A percentile compares a stretch with the other conserved stretches of the same genome.
Conservation (phyloP, 2,888 invertebrate genomes). For the Eristalis pertinax region DNA sequence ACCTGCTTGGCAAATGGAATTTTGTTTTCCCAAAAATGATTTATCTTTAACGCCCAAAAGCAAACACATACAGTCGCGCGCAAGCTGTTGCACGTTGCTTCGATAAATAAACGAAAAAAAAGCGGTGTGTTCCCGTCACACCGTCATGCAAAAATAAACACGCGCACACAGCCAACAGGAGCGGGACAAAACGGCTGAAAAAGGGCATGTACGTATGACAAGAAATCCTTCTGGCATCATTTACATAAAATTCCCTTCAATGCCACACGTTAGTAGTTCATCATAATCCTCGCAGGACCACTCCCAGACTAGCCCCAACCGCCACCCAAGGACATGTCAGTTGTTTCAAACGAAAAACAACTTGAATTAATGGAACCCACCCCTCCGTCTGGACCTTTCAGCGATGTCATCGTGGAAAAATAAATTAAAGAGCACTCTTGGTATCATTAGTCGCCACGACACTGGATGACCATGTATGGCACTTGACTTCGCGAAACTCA, state of each 20-base stretch:
- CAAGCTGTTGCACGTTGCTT: background rate
- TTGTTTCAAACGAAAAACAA: conserved; percentile 3
- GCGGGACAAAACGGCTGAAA: background rate
- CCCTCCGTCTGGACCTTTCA: conserved; percentile 25
- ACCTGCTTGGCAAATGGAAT: conserved; percentile 28
- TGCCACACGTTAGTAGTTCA: conserved; percentile 37
- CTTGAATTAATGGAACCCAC: conserved; percentile 18
- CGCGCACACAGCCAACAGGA: background rate
- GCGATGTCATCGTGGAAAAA: conserved; percentile 37
- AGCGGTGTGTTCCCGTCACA: background rate
- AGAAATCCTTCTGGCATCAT: conserved; percentile 39
- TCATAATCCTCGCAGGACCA: conserved; percentile 51
- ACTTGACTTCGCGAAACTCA: conserved; percentile 13
- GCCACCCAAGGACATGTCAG: conserved; percentile 15
- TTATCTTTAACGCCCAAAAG: conserved; percentile 21
- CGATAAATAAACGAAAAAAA: conserved; percentile 29
- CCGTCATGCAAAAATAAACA: background rate
- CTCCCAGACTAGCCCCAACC: conserved; percentile 32
- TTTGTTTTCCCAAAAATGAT: conserved; percentile 31
- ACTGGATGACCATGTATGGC: background rate
- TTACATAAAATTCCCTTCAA: conserved; percentile 34
- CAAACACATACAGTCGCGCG: background rate
- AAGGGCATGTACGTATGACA: background rate
- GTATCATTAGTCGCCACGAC: conserved; percentile 38
- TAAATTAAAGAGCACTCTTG: conserved; percentile 45